Percentiles rank a stretch among this genome's conserved stretches.
Conservation (phyloP, 2,797 vertebrate species). For the Steatocranus sp. region DNA sequence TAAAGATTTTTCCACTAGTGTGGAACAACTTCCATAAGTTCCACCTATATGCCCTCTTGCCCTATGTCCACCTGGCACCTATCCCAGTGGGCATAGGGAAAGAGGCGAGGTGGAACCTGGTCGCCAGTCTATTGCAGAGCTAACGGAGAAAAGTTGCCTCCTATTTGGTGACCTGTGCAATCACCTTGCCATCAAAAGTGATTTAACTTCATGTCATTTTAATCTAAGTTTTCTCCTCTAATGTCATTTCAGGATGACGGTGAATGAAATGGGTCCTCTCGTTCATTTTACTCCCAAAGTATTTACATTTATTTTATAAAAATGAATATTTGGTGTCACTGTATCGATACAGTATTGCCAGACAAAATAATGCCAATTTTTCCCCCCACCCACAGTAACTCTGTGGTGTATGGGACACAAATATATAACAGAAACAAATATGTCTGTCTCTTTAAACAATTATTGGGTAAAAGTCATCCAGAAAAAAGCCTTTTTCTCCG, state of each 20-base stretch:
- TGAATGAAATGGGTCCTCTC: neutral
- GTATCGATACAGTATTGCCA: neutral
- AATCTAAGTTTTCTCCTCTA: neutral
- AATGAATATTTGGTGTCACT: neutral
- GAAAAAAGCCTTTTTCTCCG: neutral
- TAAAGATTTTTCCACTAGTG: neutral
- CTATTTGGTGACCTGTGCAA: neutral
- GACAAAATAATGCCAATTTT: neutral
- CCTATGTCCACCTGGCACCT: rapidly evolving
- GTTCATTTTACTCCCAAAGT: neutral
- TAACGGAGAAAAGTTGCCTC: neutral
- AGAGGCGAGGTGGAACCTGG: neutral
- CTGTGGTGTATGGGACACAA: neutral
- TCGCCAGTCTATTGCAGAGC: neutral
- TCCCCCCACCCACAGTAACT: neutral
- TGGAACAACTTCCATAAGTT: neutral
- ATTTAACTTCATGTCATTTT: neutral
- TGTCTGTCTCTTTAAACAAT: neutral
- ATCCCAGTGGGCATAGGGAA: neutral
- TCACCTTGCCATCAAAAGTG: neutral
- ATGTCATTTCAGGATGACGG: neutral
- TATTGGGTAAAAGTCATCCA: neutral
- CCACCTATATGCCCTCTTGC: neutral
- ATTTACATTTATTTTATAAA: neutral
- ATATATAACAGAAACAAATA: neutral